Base-by-base conservation (phyloP, 2,113 vertebrate species). In the Actenoides hombroni region DNA sequence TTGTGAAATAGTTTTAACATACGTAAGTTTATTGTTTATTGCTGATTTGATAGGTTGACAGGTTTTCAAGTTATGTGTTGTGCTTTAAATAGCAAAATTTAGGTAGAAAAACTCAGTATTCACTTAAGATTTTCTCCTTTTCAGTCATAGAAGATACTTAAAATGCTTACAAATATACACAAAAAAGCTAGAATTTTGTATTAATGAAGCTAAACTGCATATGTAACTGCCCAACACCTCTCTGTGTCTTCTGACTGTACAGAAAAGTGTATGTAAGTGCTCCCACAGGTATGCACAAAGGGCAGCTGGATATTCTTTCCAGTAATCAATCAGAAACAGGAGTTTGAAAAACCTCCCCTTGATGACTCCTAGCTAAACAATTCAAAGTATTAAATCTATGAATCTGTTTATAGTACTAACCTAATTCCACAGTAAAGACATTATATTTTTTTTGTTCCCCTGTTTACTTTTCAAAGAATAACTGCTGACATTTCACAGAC, bases 121-220 rank as follows among this genome's bases (percentile, higher is more conserved):
- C 12, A 9, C 49, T 67, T 39, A 57, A n/a, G 29, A 19, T 48
- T 80, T 61, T 59, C 6, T 16, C 11, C 29, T 76, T 80, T 75
- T 63, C 26, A 70, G 40, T 7, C 19, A 40, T 42, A 39, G 35
- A 51, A 61, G 25, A 4, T 16, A 20, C 11, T 65, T 77, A 16
- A 2, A 51, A 11, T 4, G 6, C 11, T 74, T 79, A 44, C 3
- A 67, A 42, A 29, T 0, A 0, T 51, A 28, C 10, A 19, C 15
- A 69, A 14, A 31, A 76, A 44, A 21, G 48, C 56, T 83, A 4
- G 46, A 70, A 64, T 42, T 24, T 12, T 54, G 3, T 44, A 49
- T 88, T 70, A 85, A 67, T 15, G 29, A 33, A 48, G 7, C 74
- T 80, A 68, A 82, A 82, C 48, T 80, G 56, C 23, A 6, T 56